Base-by-base conservation (phyloP, 2,888 invertebrate genomes). In the Merodon equestris region DNA sequence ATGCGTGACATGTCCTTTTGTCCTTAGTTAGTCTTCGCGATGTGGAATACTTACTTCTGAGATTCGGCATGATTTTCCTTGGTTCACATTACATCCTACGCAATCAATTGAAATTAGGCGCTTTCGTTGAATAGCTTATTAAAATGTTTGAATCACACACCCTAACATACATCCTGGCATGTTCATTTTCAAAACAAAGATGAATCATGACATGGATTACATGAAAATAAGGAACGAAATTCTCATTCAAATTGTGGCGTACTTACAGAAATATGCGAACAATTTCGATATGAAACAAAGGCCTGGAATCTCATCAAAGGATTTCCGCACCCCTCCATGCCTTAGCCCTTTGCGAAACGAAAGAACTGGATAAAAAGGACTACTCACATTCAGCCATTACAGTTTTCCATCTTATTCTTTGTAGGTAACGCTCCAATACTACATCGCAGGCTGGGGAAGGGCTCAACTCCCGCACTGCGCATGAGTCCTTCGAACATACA, bases 241-340 rank as follows among this genome's bases (percentile, higher is more conserved):
- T 27, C 27, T n/a, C 27, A 27, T 27, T 4, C 27, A 7, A 27
- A 27, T 27, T 2, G 7, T 27, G 27, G 27, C 17, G 47, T 38
- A 61, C 50, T 58, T 51, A 57, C 63, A 56, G 74, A 79, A 79
- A 73, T 68, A 79, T 79, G 63, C 79, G 15, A 79, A 79, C 57
- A 70, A 79, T 79, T 79, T 79, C 74, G 64, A 79, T 79, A 74
- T 79, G 64, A 79, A 79, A 79, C 79, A 79, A 79, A 79, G 60
- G 54, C 79, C 58, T 44, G 74, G 68, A 60, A 74, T 68, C 76
- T 64, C 54, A 68, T 51, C 38, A 18, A 44, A 27, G 10, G 42
- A 40, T 38, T 15, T 51, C 13, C 13, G 15, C 40, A 14, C 56
- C 18, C 19, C 1, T 12, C 19, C 53, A 10, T 36, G 15, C 27